These are phyloP conservation scores for Hypocryptadius cinnamomeus DNA, from an alignment of 2,113 vertebrate genomes.

Conservation along the genomic window DNA sequence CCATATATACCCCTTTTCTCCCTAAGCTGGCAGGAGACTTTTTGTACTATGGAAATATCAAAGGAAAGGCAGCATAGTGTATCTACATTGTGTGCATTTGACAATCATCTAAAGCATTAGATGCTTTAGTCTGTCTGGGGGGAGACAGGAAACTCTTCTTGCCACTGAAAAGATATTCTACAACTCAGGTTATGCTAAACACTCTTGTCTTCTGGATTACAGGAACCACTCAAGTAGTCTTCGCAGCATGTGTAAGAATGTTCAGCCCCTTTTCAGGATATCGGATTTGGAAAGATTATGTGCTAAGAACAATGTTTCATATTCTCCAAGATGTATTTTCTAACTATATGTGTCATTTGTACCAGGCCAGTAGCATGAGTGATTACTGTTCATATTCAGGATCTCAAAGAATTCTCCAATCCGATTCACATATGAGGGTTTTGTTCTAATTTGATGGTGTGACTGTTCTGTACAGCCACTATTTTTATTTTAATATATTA, in stretches of 20 bases:
- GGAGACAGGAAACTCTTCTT: neutral
- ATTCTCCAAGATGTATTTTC: neutral
- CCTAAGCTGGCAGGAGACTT: slow-evolving; percentile 52
- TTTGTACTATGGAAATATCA: neutral
- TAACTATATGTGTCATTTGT: neutral
- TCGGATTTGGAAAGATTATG: neutral
- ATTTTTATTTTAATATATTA: neutral
- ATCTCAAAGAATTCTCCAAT: neutral
- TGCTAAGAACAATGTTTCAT: neutral
- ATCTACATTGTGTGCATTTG: neutral
- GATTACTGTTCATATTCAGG: neutral
- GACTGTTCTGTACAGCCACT: neutral
- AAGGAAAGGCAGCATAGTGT: neutral
- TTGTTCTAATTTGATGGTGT: neutral
- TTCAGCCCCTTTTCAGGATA: neutral
- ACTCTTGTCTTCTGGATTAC: neutral
- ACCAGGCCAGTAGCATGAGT: neutral
- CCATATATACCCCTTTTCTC: neutral
- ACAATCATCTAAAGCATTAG: neutral
- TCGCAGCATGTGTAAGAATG: neutral
- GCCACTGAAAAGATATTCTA: neutral
- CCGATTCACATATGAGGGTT: neutral
- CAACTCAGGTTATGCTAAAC: neutral
- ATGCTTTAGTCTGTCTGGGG: neutral
- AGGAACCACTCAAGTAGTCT: neutral